A percentile compares a stretch with the other conserved stretches of the same genome.
Evolutionary conservation across 2,888 invertebrate species (phyloP).

Genomic region (Blastobasis adustella): DNA sequence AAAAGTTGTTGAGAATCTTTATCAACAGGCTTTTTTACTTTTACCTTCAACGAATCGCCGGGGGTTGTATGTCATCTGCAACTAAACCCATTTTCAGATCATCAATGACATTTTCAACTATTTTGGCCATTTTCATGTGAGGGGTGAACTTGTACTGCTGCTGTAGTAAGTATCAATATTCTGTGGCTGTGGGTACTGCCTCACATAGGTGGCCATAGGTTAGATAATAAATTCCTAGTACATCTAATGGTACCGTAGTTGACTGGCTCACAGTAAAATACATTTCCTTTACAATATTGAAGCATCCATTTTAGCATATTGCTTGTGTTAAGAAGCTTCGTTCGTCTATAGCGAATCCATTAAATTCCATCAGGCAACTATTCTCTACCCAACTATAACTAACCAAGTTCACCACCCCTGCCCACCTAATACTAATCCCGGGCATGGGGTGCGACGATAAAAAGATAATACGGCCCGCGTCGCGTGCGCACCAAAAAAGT

Average conservation of each 20-base stretch:
- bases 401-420: constrained; percentile 39
- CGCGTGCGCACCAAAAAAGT: constrained; percentile 68
- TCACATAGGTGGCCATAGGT: background rate
- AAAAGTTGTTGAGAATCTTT: no score
- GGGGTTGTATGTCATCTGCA: background rate
- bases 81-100: constrained; percentile 5
- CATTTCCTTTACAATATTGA: no score
- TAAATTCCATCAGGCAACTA: background rate
- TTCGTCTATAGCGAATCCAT: no score
- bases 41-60: no score
- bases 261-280: no score
- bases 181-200: background rate
- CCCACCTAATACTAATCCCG: constrained; percentile 54
- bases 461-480: constrained; percentile 73
- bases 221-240: background rate
- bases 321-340: no score
- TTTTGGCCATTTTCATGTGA: background rate
- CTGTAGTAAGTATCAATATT: background rate
- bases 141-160: background rate
- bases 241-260: background rate
- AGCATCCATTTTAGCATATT: no score
- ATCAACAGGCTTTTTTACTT: no score
- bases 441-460: constrained; percentile 70
- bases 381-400: background rate
- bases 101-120: background rate